Percentiles rank a stretch among this genome's conserved stretches.
These are phyloP conservation scores for Melanotaenia nigrans DNA, from an alignment of 2,797 vertebrate genomes.

Conservation along the genomic window DNA sequence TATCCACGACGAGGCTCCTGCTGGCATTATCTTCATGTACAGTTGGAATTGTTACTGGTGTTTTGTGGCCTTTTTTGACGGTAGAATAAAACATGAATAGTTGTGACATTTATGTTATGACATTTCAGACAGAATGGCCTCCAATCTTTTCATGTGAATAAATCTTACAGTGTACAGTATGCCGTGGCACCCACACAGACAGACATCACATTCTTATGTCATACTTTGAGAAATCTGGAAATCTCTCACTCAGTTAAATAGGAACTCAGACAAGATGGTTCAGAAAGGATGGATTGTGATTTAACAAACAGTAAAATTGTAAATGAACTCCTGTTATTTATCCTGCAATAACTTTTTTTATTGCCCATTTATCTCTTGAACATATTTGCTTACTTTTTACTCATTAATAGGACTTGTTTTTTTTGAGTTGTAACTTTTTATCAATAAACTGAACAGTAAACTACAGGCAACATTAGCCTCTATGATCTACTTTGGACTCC, in stretches of 20 bases:
- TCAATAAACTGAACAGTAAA: no score
- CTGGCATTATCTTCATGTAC: no score
- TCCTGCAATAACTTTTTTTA: not conserved
- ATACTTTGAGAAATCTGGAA: not conserved
- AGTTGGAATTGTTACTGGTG: not conserved
- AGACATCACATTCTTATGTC: not conserved
- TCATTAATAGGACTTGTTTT: not conserved
- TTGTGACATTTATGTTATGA: no score
- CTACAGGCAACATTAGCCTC: no score
- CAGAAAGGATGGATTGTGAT: not conserved
- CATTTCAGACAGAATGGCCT: no score
- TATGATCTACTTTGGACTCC: not conserved
- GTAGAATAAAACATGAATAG: not conserved
- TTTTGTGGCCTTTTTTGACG: not conserved
- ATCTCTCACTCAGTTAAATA: not conserved
- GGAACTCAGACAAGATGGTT: not conserved
- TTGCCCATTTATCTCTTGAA: not conserved
- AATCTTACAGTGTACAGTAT: not conserved
- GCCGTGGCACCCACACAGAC: not conserved
- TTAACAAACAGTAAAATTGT: not conserved
- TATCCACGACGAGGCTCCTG: not conserved
- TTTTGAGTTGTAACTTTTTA: no score
- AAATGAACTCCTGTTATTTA: not conserved
- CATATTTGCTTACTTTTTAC: not conserved
- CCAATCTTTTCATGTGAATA: not conserved